Base-by-base conservation (phyloP, 2,797 vertebrate species). In the Smutsia gigantea region DNA sequence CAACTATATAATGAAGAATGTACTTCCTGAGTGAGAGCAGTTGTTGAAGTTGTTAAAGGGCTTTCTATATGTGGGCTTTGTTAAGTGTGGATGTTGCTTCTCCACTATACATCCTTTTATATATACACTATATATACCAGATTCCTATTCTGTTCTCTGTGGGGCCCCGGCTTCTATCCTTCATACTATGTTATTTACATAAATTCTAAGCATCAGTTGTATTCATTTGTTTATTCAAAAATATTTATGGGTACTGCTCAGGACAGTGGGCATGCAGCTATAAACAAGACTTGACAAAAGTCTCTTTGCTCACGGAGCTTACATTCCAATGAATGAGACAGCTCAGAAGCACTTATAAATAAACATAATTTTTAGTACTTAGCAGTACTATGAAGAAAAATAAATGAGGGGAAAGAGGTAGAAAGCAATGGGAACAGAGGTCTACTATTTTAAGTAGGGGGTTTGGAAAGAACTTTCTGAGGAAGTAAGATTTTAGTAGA, bases 31-130 rank as follows among this genome's bases (percentile, higher is more conserved):
- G 37, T 86, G 55, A 87, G 95, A 96, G 53, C 39, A 95, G 29
- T 46, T 94, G 7, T 92, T 97, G 78, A 88, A 92, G 68, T 91
- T 84, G 72, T 86, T 57, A 81, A 95, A 94, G 59, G 57, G 14
- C 3, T 59, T 1, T 23, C 2, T 74, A 7, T 82, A n/a, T 72
- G 63, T 4, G 15, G 93, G 34, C 91, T 97, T 88, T 92, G 23
- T 82, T 91, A 71, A 87, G 77, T 92, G 3, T 51, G 21, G 46
- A 6, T 55, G 10, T 39, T 79, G 53, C 37, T 87, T 91, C 53
- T 79, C 14, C 0, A 19, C 29, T 31, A 2, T 75, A 53, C 0
- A 23, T 83, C 29, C 39, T 64, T 92, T 75, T 87, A 81, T n/a
- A n/a, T n/a, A n/a, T n/a, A n/a, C n/a, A n/a, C n/a, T n/a, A n/a